Percentiles rank a stretch among this genome's conserved stretches.
Conservation (phyloP, 2,888 invertebrate species). For the Microctonus hyperodae region DNA sequence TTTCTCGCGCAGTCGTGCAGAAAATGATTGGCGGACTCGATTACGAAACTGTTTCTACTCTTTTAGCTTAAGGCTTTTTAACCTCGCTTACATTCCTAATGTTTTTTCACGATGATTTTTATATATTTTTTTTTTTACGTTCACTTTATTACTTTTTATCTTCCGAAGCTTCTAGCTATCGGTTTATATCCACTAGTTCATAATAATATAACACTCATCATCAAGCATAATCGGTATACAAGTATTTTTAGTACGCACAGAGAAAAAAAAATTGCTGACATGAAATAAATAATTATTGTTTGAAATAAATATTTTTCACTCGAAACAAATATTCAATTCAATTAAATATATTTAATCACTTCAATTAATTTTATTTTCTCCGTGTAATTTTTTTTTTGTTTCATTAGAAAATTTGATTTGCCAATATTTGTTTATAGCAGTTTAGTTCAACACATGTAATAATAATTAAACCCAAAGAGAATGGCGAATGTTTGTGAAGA, state of each 20-base stretch:
- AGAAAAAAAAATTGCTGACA: too few species aligned
- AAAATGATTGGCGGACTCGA: constrained; percentile 60
- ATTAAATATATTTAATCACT: too few species aligned
- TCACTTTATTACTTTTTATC: background rate
- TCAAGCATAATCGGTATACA: background rate
- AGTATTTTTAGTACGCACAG: too few species aligned
- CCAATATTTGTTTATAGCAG: too few species aligned
- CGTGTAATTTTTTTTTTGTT: too few species aligned
- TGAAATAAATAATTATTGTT: too few species aligned
- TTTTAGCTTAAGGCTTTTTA: constrained; percentile 44
- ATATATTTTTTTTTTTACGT: constrained; percentile 18
- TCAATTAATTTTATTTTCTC: too few species aligned
- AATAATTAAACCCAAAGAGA: too few species aligned
- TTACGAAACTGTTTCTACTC: constrained; percentile 62
- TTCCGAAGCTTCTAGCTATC: background rate
- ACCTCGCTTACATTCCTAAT: constrained; percentile 15
- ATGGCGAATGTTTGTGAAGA: background rate
- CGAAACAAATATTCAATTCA: too few species aligned
- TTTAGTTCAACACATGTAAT: too few species aligned
- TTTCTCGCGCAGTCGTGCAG: constrained; percentile 63
- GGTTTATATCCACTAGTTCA: background rate
- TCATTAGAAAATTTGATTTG: too few species aligned
- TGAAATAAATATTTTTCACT: too few species aligned
- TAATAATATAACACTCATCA: background rate
- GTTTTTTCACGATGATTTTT: constrained; percentile 27